Evolutionary conservation across 2,113 vertebrate genomes (phyloP).

Genomic region (Misgurnus mizolepis): DNA sequence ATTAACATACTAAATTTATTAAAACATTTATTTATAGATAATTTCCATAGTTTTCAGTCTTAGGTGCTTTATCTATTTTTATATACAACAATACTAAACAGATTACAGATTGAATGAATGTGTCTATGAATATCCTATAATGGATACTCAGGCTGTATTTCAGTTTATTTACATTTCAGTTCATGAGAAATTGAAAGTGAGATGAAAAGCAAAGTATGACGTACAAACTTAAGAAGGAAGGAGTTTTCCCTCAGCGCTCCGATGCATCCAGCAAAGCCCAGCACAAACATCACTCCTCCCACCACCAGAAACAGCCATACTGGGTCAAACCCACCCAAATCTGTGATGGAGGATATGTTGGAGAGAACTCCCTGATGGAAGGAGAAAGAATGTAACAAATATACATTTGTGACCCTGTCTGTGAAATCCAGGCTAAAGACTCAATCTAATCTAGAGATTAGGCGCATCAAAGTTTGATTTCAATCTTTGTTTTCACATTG

Average conservation of each 20-base stretch:
- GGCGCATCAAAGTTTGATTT: too few species aligned
- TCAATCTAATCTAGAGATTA: too few species aligned
- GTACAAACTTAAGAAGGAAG: conserved; percentile 96
- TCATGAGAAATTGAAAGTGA: neutral
- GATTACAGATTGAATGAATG: too few species aligned
- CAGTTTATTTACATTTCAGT: neutral
- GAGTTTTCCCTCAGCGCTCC: conserved; percentile 96
- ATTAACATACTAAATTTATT: too few species aligned
- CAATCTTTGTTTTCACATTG: too few species aligned
- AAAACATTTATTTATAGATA: too few species aligned
- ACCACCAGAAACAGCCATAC: conserved; percentile 98
- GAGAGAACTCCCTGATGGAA: conserved; percentile 85
- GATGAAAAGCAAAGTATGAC: conserved; percentile 60
- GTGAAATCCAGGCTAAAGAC: neutral
- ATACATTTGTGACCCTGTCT: too few species aligned
- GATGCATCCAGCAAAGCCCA: conserved; percentile 97
- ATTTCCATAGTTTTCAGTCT: too few species aligned
- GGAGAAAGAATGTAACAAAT: neutral
- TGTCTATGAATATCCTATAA: too few species aligned
- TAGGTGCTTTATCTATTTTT: too few species aligned
- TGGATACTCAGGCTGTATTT: neutral
- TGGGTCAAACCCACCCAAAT: conserved; percentile 95
- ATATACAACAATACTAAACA: too few species aligned
- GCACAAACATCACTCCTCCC: conserved; percentile 96
- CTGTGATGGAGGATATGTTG: conserved; percentile 98